Conservation (phyloP, 2,797 vertebrate species). For the Gila robusta region DNA sequence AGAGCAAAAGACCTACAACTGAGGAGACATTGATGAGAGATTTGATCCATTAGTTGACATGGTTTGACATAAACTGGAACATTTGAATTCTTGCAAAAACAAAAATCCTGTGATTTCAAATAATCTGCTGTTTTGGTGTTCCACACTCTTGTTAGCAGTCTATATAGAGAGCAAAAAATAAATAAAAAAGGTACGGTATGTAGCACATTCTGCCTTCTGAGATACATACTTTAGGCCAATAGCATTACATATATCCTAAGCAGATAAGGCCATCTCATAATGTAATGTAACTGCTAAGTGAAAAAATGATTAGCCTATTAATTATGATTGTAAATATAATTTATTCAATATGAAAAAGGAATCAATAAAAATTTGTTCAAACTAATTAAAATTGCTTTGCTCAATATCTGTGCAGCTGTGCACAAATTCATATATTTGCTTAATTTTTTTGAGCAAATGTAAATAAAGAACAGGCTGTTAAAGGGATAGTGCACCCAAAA, state of each 20-base stretch:
- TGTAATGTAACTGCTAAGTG: neutral
- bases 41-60: neutral
- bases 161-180: neutral
- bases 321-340: neutral
- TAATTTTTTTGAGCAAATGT: neutral
- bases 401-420: neutral
- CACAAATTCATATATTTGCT: neutral
- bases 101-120: neutral
- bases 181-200: neutral
- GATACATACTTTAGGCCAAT: neutral
- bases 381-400: neutral
- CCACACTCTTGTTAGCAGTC: neutral
- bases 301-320: neutral
- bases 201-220: neutral
- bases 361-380: neutral
- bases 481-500: too few relatives aligned
- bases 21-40: neutral
- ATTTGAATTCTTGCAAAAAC: neutral
- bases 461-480: neutral
- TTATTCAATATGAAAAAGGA: neutral
- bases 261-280: neutral
- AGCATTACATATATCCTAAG: neutral
- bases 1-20: conserved; percentile 18
- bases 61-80: neutral
- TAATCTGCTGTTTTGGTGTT: neutral